phyloP scores from a whole-genome alignment of 53 echinoderm and acorn worm species.

The Paracentrotus lividus region DNA sequence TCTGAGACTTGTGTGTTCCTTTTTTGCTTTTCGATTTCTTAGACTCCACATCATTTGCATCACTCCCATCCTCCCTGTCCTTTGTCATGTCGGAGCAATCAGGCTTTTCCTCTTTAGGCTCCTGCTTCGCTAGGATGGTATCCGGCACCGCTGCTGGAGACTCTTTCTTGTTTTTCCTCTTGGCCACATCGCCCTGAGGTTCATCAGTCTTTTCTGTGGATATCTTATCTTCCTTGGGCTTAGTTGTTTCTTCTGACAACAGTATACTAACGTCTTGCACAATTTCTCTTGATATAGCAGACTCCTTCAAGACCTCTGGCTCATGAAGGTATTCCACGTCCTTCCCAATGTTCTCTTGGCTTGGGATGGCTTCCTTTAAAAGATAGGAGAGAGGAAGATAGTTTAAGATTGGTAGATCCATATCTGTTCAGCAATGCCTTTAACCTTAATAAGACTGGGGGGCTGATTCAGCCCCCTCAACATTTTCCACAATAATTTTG shows the following conservation, averaged over 20 bases:
- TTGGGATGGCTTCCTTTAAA: slow-evolving; percentile 7
- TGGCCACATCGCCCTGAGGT: slow-evolving; percentile 51
- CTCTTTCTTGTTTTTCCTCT: slow-evolving; percentile 45
- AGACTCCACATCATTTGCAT: slow-evolving; percentile 79
- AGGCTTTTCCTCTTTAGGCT: slow-evolving; percentile 27
- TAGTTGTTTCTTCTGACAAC: slow-evolving; percentile 15
- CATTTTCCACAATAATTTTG: too few species aligned
- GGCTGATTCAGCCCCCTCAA: too few species aligned
- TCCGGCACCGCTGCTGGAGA: slow-evolving; percentile 41
- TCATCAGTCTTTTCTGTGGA: slow-evolving; percentile 62
- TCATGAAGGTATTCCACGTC: neutral
- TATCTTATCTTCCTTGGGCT: slow-evolving; percentile 40
- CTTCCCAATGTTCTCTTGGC: slow-evolving; percentile 57
- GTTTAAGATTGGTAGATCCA: too few species aligned
- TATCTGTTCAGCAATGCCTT: too few species aligned
- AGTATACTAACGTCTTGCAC: slow-evolving; percentile 16
- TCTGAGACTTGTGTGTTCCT: slow-evolving; percentile 75
- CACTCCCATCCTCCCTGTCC: slow-evolving; percentile 81
- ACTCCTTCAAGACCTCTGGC: slow-evolving; percentile 53
- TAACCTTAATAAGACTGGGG: too few species aligned
- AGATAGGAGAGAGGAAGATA: neutral
- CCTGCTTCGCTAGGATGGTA: slow-evolving; percentile 41
- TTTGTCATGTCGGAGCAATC: slow-evolving; percentile 67
- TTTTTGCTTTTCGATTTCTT: slow-evolving; percentile 86
- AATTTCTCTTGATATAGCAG: neutral